These are phyloP conservation scores for Ooceraea biroi DNA, from an alignment of 1,140 invertebrate species.

Conservation along the genomic window DNA sequence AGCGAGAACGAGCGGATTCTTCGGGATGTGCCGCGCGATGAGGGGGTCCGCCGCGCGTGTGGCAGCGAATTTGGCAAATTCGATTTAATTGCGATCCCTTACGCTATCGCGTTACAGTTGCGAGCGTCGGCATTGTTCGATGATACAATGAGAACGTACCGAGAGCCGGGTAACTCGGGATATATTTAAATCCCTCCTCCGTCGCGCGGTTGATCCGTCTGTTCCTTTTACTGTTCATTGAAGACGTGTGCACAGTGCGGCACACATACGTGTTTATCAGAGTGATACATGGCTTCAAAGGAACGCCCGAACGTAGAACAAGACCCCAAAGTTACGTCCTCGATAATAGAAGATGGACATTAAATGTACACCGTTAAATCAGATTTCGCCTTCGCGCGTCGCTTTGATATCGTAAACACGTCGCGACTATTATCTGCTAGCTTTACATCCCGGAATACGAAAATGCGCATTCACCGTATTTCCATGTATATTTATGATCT, in stretches of 20 bases:
- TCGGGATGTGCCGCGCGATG: constrained; percentile 47
- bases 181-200: not conserved
- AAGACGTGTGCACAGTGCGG: too few species aligned
- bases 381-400: constrained; percentile 44
- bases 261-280: too few species aligned
- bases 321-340: constrained; percentile 12
- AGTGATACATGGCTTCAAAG: too few species aligned
- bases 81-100: constrained; percentile 62
- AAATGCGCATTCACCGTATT: constrained; percentile 24
- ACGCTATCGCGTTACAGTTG: constrained; percentile 45
- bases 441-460: constrained; percentile 11
- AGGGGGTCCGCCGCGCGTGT: constrained; percentile 25
- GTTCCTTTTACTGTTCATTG: too few species aligned
- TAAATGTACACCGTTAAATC: constrained; percentile 47
- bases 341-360: constrained; percentile 31
- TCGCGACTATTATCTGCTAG: constrained; percentile 35
- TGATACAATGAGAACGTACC: constrained; percentile 26
- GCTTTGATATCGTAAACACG: constrained; percentile 50
- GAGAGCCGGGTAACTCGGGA: not conserved
- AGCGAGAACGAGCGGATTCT: constrained; percentile 63
- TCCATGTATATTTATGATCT: constrained; percentile 46
- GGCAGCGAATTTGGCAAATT: constrained; percentile 45
- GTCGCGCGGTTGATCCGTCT: too few species aligned
- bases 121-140: constrained; percentile 34
- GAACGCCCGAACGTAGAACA: not conserved